Evolutionary conservation across 2,888 invertebrate species (phyloP), one percentile per base, ranked within the genome.

Genomic region (Tinea trinotella): DNA sequence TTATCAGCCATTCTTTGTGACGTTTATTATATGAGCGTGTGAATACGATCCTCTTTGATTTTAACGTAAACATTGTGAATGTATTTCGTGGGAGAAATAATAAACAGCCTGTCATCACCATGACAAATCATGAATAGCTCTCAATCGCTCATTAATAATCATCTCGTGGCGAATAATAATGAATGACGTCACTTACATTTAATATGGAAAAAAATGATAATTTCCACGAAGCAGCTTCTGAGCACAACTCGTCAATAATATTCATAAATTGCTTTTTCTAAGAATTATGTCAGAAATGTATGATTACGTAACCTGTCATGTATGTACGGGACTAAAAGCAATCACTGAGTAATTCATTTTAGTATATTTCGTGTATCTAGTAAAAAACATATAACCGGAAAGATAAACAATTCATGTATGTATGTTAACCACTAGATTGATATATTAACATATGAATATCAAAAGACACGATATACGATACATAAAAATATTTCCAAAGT

Each of bases 281-380:
- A 71, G 78, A 81, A 83, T 62, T 58, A 57, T 61, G 62, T 66
- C 61, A 56, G 63, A 70, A 65, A 63, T 17, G 62, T 66, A 60
- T 65, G 72, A 71, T 84, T 80, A 76, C 82, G 83, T 79, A 76
- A 83, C 66, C 62, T 65, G 60, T 64, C 59, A 57, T 24, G 22
- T 50, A 50, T 49, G 22, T 13, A 13, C 20, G 4, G 44, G 10
- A 13, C 17, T 17, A 3, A 44, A 15, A 15, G 44, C 13, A 44
- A 44, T 44, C 17, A 17, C 13, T 44, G 44, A 17, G 17, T 10
- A 44, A 15, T 44, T 44, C 3, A 44, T 15, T 35, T 12, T 15
- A 15, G 13, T 44, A 19, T 46, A 19, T 46, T 46, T 40, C 6
- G 13, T 40, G 40, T 13, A 40, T 15, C n/a, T 13, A 40, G 15